Evolutionary conservation across 2,113 vertebrate species (phyloP).

Genomic region (Antechinus flavipes): DNA sequence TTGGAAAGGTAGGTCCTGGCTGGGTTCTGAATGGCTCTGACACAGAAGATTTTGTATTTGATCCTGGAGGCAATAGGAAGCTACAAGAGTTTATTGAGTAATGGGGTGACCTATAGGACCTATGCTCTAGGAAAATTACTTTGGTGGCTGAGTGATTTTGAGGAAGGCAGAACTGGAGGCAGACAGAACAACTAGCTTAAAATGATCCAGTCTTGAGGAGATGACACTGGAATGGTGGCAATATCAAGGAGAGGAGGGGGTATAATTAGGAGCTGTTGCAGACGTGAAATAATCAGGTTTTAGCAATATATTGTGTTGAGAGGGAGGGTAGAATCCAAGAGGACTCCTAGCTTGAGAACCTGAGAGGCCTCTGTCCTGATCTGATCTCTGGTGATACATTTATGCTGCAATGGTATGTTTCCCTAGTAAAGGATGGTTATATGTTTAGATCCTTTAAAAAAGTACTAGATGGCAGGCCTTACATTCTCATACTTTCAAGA

Average conservation of each 20-base stretch:
- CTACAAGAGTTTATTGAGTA: background rate
- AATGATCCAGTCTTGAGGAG: background rate
- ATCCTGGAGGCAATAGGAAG: background rate
- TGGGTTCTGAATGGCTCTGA: background rate
- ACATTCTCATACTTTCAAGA: background rate
- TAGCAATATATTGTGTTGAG: background rate
- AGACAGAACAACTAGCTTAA: background rate
- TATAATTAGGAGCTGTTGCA: background rate
- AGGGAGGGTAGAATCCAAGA: background rate
- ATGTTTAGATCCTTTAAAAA: background rate
- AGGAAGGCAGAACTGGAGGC: background rate
- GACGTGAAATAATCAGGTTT: background rate
- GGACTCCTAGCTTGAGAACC: background rate
- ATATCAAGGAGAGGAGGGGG: background rate
- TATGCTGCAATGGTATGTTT: background rate
- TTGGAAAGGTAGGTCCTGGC: background rate
- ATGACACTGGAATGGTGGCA: background rate
- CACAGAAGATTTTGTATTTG: background rate
- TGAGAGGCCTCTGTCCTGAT: background rate
- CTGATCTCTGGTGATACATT: background rate
- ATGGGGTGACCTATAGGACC: background rate
- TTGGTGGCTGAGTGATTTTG: background rate
- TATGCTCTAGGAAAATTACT: background rate
- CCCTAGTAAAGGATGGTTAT: background rate
- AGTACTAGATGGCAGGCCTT: background rate